Conservation (phyloP, 2,797 vertebrate species). For the Micromesistius poutassou region DNA sequence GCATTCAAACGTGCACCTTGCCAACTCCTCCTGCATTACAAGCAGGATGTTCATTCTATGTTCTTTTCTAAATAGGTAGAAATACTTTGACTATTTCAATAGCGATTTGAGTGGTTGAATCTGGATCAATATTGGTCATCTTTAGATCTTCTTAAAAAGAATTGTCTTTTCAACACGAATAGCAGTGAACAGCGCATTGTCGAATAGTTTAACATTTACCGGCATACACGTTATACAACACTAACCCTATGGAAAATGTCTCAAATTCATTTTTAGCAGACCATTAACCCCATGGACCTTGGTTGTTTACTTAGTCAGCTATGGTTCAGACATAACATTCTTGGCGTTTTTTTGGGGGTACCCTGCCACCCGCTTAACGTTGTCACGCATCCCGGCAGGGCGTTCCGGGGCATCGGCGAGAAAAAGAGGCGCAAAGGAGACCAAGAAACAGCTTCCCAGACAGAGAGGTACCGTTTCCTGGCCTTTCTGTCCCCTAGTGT, state of each 20-base stretch:
- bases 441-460: constrained; percentile 85
- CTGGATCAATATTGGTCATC: background rate
- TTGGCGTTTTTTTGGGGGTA: background rate
- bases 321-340: constrained; percentile 3
- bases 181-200: background rate
- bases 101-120: background rate
- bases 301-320: background rate
- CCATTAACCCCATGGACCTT: no score
- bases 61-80: background rate
- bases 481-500: constrained; percentile 54
- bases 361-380: constrained; percentile 40
- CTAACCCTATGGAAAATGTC: background rate
- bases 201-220: background rate
- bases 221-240: background rate
- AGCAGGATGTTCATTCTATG: background rate
- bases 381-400: constrained; percentile 85
- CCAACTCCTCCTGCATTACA: constrained; percentile 19
- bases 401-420: constrained; percentile 94
- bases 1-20: constrained; percentile 44
- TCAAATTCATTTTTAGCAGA: no score
- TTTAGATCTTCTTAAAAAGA: background rate
- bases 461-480: constrained; percentile 89
- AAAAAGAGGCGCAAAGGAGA: constrained; percentile 95
- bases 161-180: background rate
- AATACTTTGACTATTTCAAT: background rate